These are phyloP conservation scores for Paedocypris micromegethes DNA, from an alignment of 2,797 vertebrate species.

Conservation along the genomic window DNA sequence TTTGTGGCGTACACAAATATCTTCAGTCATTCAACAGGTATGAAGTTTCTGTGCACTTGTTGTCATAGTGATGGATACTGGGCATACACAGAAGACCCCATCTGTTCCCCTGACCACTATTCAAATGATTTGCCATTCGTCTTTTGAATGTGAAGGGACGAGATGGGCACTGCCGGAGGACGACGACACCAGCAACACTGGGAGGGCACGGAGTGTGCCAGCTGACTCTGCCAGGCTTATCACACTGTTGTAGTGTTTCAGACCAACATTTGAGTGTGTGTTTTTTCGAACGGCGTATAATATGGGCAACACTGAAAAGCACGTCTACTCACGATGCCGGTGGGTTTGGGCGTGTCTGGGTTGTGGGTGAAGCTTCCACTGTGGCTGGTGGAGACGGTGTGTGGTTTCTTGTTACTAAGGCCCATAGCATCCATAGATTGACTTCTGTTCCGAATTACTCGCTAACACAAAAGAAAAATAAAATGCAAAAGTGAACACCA, in stretches of 20 bases:
- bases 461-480: slow-evolving; percentile 59
- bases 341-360: slow-evolving; percentile 78
- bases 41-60: slow-evolving; percentile 3
- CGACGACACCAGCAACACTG: not conserved
- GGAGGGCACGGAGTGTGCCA: not conserved
- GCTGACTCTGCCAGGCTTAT: not conserved
- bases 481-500: slow-evolving; percentile 39
- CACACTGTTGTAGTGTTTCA: slow-evolving; percentile 1
- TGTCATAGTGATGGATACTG: slow-evolving; percentile 10
- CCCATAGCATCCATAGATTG: slow-evolving; percentile 86
- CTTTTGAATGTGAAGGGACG: slow-evolving; percentile 8
- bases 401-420: slow-evolving; percentile 80
- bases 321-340: slow-evolving; percentile 83
- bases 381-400: slow-evolving; percentile 81
- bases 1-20: no score
- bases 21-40: no score
- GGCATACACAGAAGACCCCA: slow-evolving; percentile 24
- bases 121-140: slow-evolving; percentile 26
- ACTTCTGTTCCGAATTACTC: slow-evolving; percentile 86
- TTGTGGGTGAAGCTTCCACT: slow-evolving; percentile 80
- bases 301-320: not conserved
- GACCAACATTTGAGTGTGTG: not conserved
- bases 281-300: not conserved
- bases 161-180: slow-evolving; percentile 3
- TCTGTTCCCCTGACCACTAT: slow-evolving; percentile 36